Base-by-base conservation (phyloP, 2,888 invertebrate genomes). In the Dryadula phaetusa region DNA sequence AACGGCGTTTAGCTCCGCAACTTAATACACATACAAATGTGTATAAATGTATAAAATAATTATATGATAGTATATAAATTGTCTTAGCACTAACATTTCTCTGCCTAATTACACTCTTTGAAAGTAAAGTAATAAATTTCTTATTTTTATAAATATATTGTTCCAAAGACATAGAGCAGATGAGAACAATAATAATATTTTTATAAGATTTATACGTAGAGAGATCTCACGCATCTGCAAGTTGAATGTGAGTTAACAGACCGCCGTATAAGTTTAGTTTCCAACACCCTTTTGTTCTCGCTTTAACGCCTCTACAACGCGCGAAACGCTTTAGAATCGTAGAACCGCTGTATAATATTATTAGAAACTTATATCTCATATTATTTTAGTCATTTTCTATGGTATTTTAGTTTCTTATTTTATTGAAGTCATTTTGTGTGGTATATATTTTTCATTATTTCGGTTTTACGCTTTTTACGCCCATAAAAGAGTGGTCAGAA, bases 141-240 rank as follows among this genome's bases (percentile, higher is more conserved):
- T n/a, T n/a, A n/a, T n/a, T n/a, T n/a, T n/a, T n/a, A n/a, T n/a
- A n/a, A n/a, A n/a, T n/a, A n/a, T n/a, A n/a, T n/a, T n/a, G n/a
- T n/a, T n/a, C n/a, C n/a, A 34, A 34, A 34, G 2, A 37, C 37
- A 37, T 2, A 12, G 10, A 12, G 8, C 7, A 52, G 32, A 52
- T 52, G 12, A 28, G 28, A n/a, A 37, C 28, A 16, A 32, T 32
- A 28, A 6, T 2, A 16, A 10, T 52, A 28, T 28, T 32, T 18
- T 4, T 54, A 54, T 14, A 54, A 37, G 37, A 22, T n/a, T 22
- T 37, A 14, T 22, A n/a, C 1, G 14, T 20, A 56, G 5, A 54
- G 3, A 20, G 65, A 69, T 64, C 69, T 70, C 64, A 72, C 69
- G 72, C 67, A 66, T 52, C 46, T 67, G 66, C 40, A 70, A 66